Evolutionary conservation across 2,797 vertebrate species (phyloP), one percentile per base, ranked within the genome.

Genomic region (Myiotriccus ornatus): DNA sequence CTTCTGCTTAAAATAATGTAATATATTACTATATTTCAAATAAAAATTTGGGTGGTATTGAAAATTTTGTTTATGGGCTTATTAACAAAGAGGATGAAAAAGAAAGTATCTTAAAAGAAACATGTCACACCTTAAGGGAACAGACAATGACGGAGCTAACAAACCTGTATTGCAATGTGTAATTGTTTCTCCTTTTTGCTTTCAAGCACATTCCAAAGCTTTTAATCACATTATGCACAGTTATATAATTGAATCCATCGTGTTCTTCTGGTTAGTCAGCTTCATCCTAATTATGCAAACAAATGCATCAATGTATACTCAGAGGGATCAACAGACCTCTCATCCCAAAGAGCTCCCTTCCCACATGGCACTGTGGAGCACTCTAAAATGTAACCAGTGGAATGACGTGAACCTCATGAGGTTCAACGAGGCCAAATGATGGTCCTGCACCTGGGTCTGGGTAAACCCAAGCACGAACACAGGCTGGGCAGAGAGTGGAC

Each of bases 241-340:
- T 96, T 94, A 94, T 25, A 44, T 95, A 96, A 96, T 1, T 60
- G 34, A 85, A 79, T 87, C 63, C 46, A 77, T 39, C 37, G 67
- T 2, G 9, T 57, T 91, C 27, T 82, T 87, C 74, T 77, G 34
- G 49, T 76, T 70, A 89, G 52, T 92, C 77, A 95, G 83, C 34
- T 86, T 79, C 71, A 91, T 44, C 32, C 64, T 88, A 83, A 75
- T 93, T 85, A 82, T 34, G 55, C 56, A 94, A 95, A 95, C 80
- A 94, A 85, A 64, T 35, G 17, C 32, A 92, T 94, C 85, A 49
- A 65, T 87, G 64, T 20, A n/a, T 37, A 50, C 12, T 41, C 28
- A 37, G 18, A 50, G 9, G 6, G 44, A 92, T 93, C 90, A 87
- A 95, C 34, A 94, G 23, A 70, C 30, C 47, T 39, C 32, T 80